A percentile compares a stretch with the other conserved stretches of the same genome.
Evolutionary conservation across 2,888 invertebrate genomes (phyloP).

Genomic region (Trichogramma dendrolimi): DNA sequence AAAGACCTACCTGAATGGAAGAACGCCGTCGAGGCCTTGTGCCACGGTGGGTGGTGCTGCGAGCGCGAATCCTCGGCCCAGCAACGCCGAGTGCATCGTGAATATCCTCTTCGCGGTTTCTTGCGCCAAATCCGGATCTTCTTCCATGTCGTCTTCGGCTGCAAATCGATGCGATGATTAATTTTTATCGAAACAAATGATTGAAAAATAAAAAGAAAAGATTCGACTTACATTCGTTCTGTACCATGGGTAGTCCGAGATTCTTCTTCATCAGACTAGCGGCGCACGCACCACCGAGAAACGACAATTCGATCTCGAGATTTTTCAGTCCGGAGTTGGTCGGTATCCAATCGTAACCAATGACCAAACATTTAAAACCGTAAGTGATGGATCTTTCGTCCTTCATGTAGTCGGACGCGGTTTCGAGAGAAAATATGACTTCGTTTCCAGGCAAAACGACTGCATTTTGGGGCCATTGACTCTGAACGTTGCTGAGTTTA

Average conservation of each 20-base stretch:
- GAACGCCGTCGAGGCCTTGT: constrained; percentile 84
- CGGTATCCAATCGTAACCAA: constrained; percentile 76
- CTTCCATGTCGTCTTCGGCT: constrained; percentile 64
- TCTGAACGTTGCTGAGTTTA: constrained; percentile 61
- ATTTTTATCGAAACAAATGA: background rate
- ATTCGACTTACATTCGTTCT: background rate
- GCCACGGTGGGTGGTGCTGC: constrained; percentile 81
- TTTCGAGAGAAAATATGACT: constrained; percentile 91
- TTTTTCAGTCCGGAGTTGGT: constrained; percentile 59
- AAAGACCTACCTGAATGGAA: constrained; percentile 71
- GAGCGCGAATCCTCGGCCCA: constrained; percentile 86
- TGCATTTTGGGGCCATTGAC: constrained; percentile 83
- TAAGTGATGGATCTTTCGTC: constrained; percentile 79
- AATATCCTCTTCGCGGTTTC: constrained; percentile 54
- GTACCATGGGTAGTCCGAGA: constrained; percentile 62
- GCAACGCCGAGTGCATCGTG: constrained; percentile 67
- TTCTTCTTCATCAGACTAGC: constrained; percentile 83
- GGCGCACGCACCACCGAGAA: constrained; percentile 87
- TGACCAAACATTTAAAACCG: constrained; percentile 76
- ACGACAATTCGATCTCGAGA: constrained; percentile 84
- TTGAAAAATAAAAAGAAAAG: background rate
- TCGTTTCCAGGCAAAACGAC: constrained; percentile 84
- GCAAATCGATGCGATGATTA: background rate
- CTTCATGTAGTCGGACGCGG: constrained; percentile 89
- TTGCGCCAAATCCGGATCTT: constrained; percentile 70